Evolutionary conservation across 1,140 invertebrate genomes (phyloP), one percentile per base, ranked within the genome.

Genomic region (Listronotus bonariensis): DNA sequence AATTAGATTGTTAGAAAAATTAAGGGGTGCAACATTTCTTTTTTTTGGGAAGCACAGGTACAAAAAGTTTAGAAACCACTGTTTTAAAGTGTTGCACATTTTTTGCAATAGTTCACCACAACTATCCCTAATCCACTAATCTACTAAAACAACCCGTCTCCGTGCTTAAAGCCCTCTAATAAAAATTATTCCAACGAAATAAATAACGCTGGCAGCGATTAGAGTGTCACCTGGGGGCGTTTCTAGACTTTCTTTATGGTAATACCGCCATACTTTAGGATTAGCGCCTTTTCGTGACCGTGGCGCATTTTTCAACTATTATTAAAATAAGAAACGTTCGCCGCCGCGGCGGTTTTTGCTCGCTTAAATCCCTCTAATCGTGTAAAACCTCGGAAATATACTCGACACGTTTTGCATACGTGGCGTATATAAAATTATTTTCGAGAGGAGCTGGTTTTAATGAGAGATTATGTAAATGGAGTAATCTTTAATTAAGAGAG

Each of bases 241-340:
- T 62, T 53, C 49, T 46, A 52, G 59, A 62, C 59, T 62, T 62
- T 53, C 59, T 53, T 62, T 62, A 62, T 62, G 59, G 41, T 62
- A 62, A 62, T 62, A 17, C 59, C 48, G 49, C 38, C 59, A 48
- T 62, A 52, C 59, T 40, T 62, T 62, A 62, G 59, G 59, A 52
- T 62, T 62, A 62, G 38, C 34, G 48, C 40, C 38, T 62, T 62
- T 53, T 31, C 59, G 59, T 62, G 59, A 62, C 59, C 48, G 10
- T n/a, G 20, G 10, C 34, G 12, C 49, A 51, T 53, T 52, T 62
- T 62, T 62, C 36, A 48, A 49, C 40, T 59, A 49, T 59, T 49
- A 59, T 49, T 59, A 51, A 51, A 60, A 60, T 60, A 60, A 60
- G 54, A 60, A 60, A 40, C 17, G 20, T n/a, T n/a, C n/a, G n/a